A percentile compares a stretch with the other conserved stretches of the same genome.
Conservation (phyloP, 1,140 invertebrate genomes). For the Leptinotarsa undecemlineata region DNA sequence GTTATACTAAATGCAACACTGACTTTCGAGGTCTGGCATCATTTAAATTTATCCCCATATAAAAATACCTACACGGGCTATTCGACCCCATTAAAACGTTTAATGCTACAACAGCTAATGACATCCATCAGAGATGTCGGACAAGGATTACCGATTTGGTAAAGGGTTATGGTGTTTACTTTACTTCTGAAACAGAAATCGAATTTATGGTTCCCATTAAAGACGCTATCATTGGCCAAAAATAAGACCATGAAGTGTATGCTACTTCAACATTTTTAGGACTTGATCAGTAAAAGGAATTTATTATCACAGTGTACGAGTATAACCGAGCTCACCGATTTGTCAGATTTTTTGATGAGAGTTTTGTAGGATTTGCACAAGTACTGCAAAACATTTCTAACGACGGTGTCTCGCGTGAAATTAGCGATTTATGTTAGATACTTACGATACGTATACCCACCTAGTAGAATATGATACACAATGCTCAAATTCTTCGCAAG, state of each 20-base stretch:
- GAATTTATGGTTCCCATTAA: conserved; percentile 3
- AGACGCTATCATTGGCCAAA: neutral
- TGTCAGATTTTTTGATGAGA: too few species aligned
- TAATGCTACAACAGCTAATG: neutral
- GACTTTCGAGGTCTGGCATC: neutral
- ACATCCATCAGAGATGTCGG: neutral
- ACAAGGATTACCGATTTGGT: neutral
- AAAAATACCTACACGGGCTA: conserved; percentile 5
- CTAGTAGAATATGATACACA: too few species aligned
- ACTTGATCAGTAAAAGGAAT: too few species aligned
- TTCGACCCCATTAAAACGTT: neutral
- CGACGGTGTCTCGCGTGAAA: too few species aligned
- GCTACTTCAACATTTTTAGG: too few species aligned
- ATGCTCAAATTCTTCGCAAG: too few species aligned
- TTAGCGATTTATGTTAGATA: too few species aligned
- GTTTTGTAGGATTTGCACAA: too few species aligned
- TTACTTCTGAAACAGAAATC: neutral
- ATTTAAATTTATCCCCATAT: neutral
- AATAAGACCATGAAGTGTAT: neutral
- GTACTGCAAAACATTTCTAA: too few species aligned
- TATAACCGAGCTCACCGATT: too few species aligned
- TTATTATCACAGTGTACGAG: too few species aligned
- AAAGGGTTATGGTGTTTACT: conserved; percentile 3
- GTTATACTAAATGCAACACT: neutral
- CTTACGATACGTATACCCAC: too few species aligned